Base-by-base conservation (phyloP, 2,888 invertebrate species). In the Lissonota sp. region DNA sequence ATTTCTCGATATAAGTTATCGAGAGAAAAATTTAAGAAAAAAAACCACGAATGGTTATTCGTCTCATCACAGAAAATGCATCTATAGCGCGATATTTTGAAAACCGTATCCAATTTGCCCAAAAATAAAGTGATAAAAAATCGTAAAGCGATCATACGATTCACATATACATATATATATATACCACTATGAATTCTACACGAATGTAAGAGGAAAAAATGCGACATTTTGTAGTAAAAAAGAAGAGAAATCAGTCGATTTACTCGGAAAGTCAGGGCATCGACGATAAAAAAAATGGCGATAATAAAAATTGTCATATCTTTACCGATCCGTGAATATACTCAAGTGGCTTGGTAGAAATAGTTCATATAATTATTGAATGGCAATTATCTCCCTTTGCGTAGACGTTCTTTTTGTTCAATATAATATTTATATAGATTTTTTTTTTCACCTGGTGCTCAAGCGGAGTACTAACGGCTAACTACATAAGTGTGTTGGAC, bases 381-480 rank as follows among this genome's bases (percentile, higher is more conserved):
- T 75, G 66, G 66, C 66, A 58, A 58, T 26, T 26, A 26, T 67
- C 51, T 75, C 74, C 60, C 64, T 16, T 74, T 40, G 73, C 74
- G 66, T 42, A 53, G 67, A 70, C 46, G 49, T 53, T 53, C 14
- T 53, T 53, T 57, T 58, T 66, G 2, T 72, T 66, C 37, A 42
- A 42, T 57, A 26, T 26, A 26, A 26, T 26, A 26, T 55, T 26
- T 57, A 64, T 71, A 44, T 62, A 49, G 64, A 7, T 79, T 58
- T 60, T 74, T 80, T 77, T 80, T 60, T 84, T 72, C 67, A 84
- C 58, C 79, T 60, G 84, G 84, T 84, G 84, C 84, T 84, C 72
- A 84, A 84, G 84, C 84, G 78, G 79, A 84, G 82, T 83, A 84
- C 84, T 84, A 82, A 84, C 69, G 69, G 79, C 80, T 78, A 82